A percentile compares a stretch with the other conserved stretches of the same genome.
phyloP scores from a whole-genome alignment of 2,113 vertebrate species.

The Thomomys bottae region DNA sequence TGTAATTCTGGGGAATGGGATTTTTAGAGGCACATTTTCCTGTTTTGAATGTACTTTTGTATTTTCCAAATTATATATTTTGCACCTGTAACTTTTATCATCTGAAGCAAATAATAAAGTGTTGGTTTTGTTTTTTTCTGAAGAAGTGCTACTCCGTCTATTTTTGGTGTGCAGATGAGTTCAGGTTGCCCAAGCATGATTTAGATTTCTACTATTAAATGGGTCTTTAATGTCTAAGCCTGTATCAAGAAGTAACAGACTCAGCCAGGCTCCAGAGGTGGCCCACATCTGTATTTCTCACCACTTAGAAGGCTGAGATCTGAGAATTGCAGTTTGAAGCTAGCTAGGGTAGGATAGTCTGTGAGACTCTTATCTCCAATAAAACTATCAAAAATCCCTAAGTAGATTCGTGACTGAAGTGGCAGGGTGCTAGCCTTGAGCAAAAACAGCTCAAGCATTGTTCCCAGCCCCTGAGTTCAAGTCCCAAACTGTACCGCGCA shows the following conservation, averaged over 20 bases:
- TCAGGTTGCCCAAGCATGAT: neutral
- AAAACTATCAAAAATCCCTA: no score
- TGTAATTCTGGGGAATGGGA: neutral
- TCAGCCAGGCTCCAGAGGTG: neutral
- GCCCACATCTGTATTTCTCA: no score
- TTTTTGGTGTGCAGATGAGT: neutral
- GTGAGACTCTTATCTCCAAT: no score
- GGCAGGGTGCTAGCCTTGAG: no score
- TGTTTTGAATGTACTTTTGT: neutral
- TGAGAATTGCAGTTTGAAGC: no score
- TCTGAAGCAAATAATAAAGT: slow-evolving; percentile 5
- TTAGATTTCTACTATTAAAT: neutral
- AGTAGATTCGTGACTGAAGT: no score
- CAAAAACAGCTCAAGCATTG: no score
- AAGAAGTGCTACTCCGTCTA: neutral
- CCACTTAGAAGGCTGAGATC: no score
- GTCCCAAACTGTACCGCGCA: no score
- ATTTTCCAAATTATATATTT: neutral
- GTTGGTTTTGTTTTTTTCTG: neutral
- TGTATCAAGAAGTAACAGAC: neutral
- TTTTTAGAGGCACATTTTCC: neutral
- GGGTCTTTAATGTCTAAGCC: neutral
- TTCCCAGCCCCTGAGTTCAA: no score
- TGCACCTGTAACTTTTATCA: neutral
- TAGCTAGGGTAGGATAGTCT: no score